phyloP scores from a whole-genome alignment of 2,797 vertebrate species.

The Ctenopoma kingsleyae region DNA sequence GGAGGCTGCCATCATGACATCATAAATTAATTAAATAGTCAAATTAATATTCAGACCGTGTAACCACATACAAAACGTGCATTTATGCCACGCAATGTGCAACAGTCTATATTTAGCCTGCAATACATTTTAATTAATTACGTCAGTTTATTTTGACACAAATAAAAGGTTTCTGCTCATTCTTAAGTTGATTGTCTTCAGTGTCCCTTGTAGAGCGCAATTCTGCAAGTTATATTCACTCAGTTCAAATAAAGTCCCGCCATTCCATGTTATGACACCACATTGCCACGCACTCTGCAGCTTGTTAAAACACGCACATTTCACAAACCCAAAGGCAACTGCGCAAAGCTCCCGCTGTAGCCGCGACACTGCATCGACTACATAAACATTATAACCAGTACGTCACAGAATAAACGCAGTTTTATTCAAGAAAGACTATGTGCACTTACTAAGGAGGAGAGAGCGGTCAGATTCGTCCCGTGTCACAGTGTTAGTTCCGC shows the following conservation, averaged over 20 bases:
- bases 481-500: constrained; percentile 58
- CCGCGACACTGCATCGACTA: constrained; percentile 34
- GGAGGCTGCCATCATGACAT: constrained; percentile 6
- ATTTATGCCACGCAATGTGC: neutral
- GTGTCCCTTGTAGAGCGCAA: neutral
- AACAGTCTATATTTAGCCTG: constrained; percentile 34
- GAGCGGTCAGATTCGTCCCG: constrained; percentile 42
- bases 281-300: constrained; percentile 27
- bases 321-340: constrained; percentile 24
- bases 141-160: constrained; percentile 58
- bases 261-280: constrained; percentile 1
- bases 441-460: constrained; percentile 70
- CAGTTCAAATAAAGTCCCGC: constrained; percentile 17
- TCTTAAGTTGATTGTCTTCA: constrained; percentile 5
- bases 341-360: constrained; percentile 29
- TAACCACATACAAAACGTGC: neutral
- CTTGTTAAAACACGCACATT: constrained; percentile 21
- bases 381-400: constrained; percentile 11
- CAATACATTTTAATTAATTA: constrained; percentile 48
- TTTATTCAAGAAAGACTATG: neutral
- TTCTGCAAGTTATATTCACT: constrained; percentile 2
- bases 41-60: constrained; percentile 48
- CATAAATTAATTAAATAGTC: constrained; percentile 41
- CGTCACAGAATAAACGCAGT: constrained; percentile 5
- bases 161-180: constrained; percentile 5